phyloP scores from a whole-genome alignment of 2,888 invertebrate genomes.

The Capitulum mitella region DNA sequence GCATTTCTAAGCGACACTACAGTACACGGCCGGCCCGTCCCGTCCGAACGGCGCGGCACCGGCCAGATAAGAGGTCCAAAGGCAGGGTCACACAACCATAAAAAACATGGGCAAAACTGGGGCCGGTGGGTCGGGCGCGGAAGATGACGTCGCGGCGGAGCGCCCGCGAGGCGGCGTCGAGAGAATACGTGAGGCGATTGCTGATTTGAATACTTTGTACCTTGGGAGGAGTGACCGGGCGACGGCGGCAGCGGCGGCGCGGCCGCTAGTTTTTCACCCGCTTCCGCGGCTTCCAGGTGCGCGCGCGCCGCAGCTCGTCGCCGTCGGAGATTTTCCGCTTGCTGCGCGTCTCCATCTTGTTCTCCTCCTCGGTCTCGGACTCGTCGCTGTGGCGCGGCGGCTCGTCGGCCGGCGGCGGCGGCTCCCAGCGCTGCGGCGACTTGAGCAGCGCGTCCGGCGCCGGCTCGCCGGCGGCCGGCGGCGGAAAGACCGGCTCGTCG shows the following conservation, averaged over 20 bases:
- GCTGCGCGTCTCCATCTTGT: conserved; percentile 18
- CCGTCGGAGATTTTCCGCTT: background rate
- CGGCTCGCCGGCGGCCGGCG: conserved; percentile 6
- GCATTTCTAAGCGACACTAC: conserved; percentile 6
- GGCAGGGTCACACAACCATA: background rate
- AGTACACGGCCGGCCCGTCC: background rate
- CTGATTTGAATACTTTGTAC: conserved; percentile 12
- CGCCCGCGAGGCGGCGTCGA: background rate
- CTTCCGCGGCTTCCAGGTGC: background rate
- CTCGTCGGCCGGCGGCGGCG: background rate
- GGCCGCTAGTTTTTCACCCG: conserved; percentile 2
- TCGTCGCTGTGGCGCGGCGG: background rate
- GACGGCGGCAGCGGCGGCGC: background rate
- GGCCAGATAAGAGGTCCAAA: background rate
- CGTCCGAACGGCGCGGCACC: background rate
- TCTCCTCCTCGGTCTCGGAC: conserved; percentile 3
- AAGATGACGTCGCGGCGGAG: background rate
- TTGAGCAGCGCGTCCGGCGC: background rate
- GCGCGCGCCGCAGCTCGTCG: background rate
- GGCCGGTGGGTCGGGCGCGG: background rate
- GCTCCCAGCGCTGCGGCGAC: conserved; percentile 15
- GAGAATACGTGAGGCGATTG: background rate
- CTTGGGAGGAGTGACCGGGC: background rate
- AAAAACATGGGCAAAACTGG: background rate
- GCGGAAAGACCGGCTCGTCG: background rate